These are phyloP conservation scores for Montipora efflorescens DNA, from an alignment of 64 coral and sea anemone genomes.

Conservation along the genomic window DNA sequence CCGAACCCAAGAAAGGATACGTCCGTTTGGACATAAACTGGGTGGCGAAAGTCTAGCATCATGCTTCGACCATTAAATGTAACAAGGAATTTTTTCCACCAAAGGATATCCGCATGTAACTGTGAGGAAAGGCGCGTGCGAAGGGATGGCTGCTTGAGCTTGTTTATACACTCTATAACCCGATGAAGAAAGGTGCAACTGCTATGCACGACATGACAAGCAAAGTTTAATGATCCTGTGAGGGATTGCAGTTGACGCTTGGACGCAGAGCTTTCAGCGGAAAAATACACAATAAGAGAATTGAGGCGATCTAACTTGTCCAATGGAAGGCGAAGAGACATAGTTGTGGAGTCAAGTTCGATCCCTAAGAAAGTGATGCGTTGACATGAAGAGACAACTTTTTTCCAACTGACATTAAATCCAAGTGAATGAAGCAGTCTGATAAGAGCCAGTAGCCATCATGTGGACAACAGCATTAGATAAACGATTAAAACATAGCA, in stretches of 20 bases:
- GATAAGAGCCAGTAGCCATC: constrained; percentile 25
- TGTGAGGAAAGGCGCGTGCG: not conserved
- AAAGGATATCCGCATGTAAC: not conserved
- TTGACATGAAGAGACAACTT: constrained; percentile 8
- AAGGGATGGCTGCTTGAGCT: not conserved
- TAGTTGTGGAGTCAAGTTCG: not conserved
- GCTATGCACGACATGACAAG: constrained; percentile 1
- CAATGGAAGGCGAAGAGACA: constrained; percentile 12
- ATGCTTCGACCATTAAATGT: not conserved
- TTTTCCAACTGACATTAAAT: constrained; percentile 10
- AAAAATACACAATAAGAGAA: not conserved
- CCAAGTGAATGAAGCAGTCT: not conserved
- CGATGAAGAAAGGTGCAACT: constrained; percentile 22
- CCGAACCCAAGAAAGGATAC: constrained; percentile 29
- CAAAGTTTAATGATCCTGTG: constrained; percentile 28
- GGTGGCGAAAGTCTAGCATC: constrained; percentile 2
- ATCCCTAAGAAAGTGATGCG: constrained; percentile 11
- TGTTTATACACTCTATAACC: constrained; percentile 25
- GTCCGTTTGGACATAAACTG: constrained; percentile 7
- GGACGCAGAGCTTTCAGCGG: not conserved
- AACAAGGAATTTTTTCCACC: constrained; percentile 24
- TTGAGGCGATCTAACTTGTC: constrained; percentile 1
- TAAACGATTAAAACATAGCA: not conserved
- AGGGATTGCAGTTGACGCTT: constrained; percentile 31
- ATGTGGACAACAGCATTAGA: constrained; percentile 21